Conservation (phyloP, 1,140 invertebrate genomes). For the Monomorium pharaonis region DNA sequence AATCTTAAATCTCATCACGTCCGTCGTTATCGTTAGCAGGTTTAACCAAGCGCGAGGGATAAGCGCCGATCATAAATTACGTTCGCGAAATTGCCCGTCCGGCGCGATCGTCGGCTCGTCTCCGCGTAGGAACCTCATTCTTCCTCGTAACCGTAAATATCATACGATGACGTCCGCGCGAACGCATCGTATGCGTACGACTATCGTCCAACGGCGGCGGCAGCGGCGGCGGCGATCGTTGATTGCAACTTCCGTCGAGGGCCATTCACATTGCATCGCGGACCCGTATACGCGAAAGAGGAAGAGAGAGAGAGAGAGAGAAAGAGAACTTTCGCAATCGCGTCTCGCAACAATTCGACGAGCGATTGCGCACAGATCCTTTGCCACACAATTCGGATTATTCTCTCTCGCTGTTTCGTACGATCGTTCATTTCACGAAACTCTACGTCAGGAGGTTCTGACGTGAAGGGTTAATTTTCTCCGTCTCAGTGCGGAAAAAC, state of each 20-base stretch:
- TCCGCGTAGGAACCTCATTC: background rate
- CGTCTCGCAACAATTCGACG: constrained; percentile 17
- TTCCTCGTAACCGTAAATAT: constrained; percentile 44
- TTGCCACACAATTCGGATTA: background rate
- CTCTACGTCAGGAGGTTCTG: too few relatives aligned
- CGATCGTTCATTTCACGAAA: background rate
- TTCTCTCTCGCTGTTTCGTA: background rate
- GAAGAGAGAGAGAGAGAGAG: constrained; percentile 12
- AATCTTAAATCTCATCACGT: constrained; percentile 23
- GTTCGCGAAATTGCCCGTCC: background rate
- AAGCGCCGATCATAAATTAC: background rate
- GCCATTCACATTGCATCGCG: constrained; percentile 61
- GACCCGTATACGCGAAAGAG: background rate
- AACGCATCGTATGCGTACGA: constrained; percentile 27
- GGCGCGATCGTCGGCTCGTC: background rate
- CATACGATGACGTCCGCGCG: background rate
- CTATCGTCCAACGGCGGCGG: constrained; percentile 58
- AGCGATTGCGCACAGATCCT: background rate
- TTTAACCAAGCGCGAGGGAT: background rate
- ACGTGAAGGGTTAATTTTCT: constrained; percentile 6
- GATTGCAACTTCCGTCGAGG: constrained; percentile 69
- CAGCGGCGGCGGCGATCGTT: constrained; percentile 44
- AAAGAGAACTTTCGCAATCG: constrained; percentile 36
- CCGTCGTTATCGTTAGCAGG: background rate
- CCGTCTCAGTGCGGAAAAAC: background rate